Base-by-base conservation (phyloP, 1,140 invertebrate genomes). In the Zelostemma sp. region DNA sequence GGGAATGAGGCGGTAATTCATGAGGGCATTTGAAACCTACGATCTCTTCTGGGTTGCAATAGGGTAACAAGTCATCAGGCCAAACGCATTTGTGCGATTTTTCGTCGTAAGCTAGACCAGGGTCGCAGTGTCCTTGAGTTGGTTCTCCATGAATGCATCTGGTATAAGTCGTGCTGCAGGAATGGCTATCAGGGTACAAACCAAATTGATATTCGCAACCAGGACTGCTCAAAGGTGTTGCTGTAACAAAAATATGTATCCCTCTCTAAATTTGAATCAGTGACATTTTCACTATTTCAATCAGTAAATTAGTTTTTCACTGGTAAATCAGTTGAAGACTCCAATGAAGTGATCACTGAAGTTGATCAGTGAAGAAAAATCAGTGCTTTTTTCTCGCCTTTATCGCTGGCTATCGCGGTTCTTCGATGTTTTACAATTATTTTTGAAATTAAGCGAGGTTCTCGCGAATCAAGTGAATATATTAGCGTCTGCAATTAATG, bases 181-280 rank as follows among this genome's bases (percentile, higher is more conserved):
- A 88, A 2, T 89, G 85, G 53, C 90, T 91, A 43, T 93, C 92
- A 0, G 93, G 90, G 79, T 95, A 97, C 56, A 97, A 87, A 6
- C 95, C 95, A 77, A 95, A 97, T 77, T 93, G 92, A 78, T 93
- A 95, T 73, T 95, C 92, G 80, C 95, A 97, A 65, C 92, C 92
- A 0, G 92, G 92, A 9, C 89, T 87, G 6, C 92, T 93, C 59
- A 93, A 86, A 9, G 93, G 91, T 0, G 90, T 91, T 59, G 93
- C 94, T 96, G 80, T n/a, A 86, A 87, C 14, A 35, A 56, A 46
- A 57, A n/a, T n/a, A n/a, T n/a, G n/a, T n/a, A n/a, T n/a, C n/a
- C n/a, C n/a, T n/a, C n/a, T n/a, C n/a, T n/a, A n/a, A n/a, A n/a
- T n/a, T n/a, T n/a, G n/a, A n/a, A n/a, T n/a, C n/a, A n/a, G n/a